A percentile compares a stretch with the other conserved stretches of the same genome.
phyloP scores from a whole-genome alignment of 2,113 vertebrate genomes.

The Zeus faber region DNA sequence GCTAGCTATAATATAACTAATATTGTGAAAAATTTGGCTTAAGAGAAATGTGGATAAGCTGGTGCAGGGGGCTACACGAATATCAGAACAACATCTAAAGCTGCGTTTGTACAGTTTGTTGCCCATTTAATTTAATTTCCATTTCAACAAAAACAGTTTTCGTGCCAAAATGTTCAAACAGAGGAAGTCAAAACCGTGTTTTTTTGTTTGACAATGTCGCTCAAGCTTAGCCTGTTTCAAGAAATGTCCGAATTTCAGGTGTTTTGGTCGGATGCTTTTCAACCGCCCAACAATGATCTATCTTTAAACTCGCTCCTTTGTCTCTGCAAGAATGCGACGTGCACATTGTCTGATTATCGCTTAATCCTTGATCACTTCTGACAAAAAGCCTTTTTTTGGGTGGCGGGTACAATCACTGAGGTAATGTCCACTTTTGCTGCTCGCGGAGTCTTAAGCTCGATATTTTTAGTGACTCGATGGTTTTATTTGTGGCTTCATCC shows the following conservation, averaged over 20 bases:
- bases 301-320: conserved; percentile 26
- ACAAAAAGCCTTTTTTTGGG: too few relatives aligned
- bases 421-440: conserved; percentile 56
- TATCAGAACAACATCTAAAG: too few relatives aligned
- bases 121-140: too few relatives aligned
- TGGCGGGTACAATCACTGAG: conserved; percentile 26
- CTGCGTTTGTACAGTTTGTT: too few relatives aligned
- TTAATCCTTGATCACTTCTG: too few relatives aligned
- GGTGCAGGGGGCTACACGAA: too few relatives aligned
- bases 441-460: conserved; percentile 54
- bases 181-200: not conserved
- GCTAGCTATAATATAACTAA: too few relatives aligned
- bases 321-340: conserved; percentile 26
- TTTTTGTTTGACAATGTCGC: too few relatives aligned
- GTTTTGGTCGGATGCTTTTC: conserved; percentile 35
- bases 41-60: too few relatives aligned
- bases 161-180: too few relatives aligned
- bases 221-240: conserved; percentile 59
- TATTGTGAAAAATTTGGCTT: too few relatives aligned
- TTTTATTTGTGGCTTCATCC: conserved; percentile 51
- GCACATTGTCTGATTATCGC: conserved; percentile 39
- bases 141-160: too few relatives aligned
- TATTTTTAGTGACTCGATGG: conserved; percentile 61
- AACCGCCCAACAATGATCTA: conserved; percentile 34
- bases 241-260: conserved; percentile 22